These are phyloP conservation scores for Epistrophe grossulariae DNA, from an alignment of 2,888 invertebrate genomes.

Conservation along the genomic window DNA sequence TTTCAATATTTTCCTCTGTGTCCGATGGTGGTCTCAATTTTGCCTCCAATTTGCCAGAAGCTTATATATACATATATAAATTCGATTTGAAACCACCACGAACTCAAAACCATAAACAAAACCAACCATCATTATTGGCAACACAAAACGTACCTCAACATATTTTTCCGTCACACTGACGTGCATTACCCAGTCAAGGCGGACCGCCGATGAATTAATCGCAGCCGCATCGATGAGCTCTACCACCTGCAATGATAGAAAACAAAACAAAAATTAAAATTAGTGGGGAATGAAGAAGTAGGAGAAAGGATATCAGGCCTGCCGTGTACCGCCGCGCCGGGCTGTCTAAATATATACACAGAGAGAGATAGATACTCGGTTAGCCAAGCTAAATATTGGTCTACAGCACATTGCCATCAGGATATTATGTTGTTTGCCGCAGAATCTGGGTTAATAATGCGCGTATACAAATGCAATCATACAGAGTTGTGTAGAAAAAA, in stretches of 20 bases:
- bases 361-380: constrained; percentile 32
- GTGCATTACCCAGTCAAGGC: constrained; percentile 85
- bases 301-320: constrained; percentile 7
- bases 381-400: constrained; percentile 45
- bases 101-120: not conserved
- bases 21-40: constrained; percentile 54
- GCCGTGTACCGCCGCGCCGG: not conserved
- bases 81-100: constrained; percentile 27
- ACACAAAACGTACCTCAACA: constrained; percentile 81
- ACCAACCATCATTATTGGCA: constrained; percentile 13
- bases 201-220: constrained; percentile 85
- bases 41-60: constrained; percentile 33
- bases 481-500: constrained; percentile 8
- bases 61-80: not conserved
- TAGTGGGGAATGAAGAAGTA: not conserved
- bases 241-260: constrained; percentile 86
- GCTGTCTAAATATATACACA: constrained; percentile 27
- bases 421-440: constrained; percentile 40
- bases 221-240: constrained; percentile 87
- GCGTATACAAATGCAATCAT: constrained; percentile 44
- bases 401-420: constrained; percentile 43
- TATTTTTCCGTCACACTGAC: constrained; percentile 83
- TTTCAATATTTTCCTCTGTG: constrained; percentile 41
- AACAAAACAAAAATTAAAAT: constrained; percentile 23
- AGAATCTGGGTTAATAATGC: constrained; percentile 71